Evolutionary conservation across 2,113 vertebrate species (phyloP).

Genomic region (Zapornia atra): DNA sequence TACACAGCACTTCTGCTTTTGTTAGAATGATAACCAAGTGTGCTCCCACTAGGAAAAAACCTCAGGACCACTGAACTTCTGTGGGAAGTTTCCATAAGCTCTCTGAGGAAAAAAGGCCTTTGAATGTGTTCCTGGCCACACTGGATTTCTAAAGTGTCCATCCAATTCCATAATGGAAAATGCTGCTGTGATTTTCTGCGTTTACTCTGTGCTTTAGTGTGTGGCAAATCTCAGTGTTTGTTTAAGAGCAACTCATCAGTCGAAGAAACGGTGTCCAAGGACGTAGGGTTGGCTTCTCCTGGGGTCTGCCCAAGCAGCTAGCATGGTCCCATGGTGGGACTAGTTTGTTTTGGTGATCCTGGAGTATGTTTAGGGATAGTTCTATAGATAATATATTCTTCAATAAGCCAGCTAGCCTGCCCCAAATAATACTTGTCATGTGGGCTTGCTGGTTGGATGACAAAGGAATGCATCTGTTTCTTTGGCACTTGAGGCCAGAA

Average conservation of each 20-base stretch:
- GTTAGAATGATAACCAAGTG: background rate
- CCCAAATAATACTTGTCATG: background rate
- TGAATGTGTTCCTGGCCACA: rapidly evolving
- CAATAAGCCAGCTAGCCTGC: background rate
- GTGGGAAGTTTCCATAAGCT: background rate
- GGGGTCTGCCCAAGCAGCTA: no score
- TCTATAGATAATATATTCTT: background rate
- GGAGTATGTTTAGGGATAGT: background rate
- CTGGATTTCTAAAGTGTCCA: background rate
- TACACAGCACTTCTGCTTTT: background rate
- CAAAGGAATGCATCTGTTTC: background rate
- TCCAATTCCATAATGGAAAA: background rate
- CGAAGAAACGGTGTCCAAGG: background rate
- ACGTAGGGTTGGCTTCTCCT: background rate
- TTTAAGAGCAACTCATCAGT: background rate
- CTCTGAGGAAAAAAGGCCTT: background rate
- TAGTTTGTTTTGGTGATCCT: background rate
- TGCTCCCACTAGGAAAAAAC: background rate
- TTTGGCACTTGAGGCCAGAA: background rate
- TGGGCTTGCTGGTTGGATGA: background rate
- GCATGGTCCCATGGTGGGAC: background rate
- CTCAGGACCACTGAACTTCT: background rate
- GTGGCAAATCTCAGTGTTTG: no score
- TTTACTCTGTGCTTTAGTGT: background rate
- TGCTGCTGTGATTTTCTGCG: background rate